Percentiles rank a stretch among this genome's conserved stretches.
Conservation (phyloP, 2,113 vertebrate genomes). For the Corythornis cristatus region DNA sequence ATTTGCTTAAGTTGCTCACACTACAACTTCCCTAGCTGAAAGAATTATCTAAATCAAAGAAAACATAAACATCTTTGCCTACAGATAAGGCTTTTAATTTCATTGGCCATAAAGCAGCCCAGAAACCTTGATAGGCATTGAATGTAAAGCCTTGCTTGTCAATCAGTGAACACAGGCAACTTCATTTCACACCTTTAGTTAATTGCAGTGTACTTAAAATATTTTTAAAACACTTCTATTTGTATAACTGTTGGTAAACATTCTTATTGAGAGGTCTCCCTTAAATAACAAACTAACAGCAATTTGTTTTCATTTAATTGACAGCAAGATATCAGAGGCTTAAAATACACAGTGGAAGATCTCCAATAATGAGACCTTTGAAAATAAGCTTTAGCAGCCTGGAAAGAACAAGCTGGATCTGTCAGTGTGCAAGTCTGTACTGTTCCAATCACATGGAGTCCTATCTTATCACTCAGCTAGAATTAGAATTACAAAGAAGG, state of each 20-base stretch:
- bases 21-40: background rate
- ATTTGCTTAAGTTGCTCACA: background rate
- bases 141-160: background rate
- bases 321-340: slow-evolving; percentile 36
- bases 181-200: slow-evolving; percentile 39
- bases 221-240: slow-evolving; percentile 18
- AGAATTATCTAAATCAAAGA: background rate
- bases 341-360: slow-evolving; percentile 56
- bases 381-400: slow-evolving; percentile 39
- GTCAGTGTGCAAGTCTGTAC: background rate
- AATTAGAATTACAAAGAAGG: background rate
- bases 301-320: slow-evolving; percentile 53
- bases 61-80: background rate
- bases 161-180: background rate
- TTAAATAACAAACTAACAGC: slow-evolving; percentile 38
- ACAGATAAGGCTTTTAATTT: slow-evolving; percentile 6
- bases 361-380: slow-evolving; percentile 43
- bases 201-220: background rate
- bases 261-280: slow-evolving; percentile 24
- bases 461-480: background rate
- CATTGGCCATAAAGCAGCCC: background rate
- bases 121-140: background rate
- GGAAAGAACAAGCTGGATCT: slow-evolving; percentile 22
- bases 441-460: background rate
- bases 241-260: slow-evolving; percentile 13